Evolutionary conservation across 2,113 vertebrate genomes (phyloP), one percentile per base, ranked within the genome.

Genomic region (Suncus etruscus): DNA sequence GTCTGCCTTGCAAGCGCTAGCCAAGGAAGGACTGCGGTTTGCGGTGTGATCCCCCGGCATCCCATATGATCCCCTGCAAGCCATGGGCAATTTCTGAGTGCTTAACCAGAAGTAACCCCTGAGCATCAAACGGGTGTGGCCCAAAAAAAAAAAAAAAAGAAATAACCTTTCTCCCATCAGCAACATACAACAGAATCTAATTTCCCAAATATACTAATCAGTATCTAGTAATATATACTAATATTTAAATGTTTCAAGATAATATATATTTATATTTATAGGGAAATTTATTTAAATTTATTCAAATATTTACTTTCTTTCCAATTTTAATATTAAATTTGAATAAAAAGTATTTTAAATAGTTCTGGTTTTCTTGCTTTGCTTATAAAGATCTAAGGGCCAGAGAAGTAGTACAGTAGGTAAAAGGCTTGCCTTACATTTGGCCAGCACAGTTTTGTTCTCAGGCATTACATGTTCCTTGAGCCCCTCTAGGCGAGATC

Each of bases 291-390:
- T 39, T 39, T 39, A 39, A 39, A 5, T 39, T 39, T 39, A 31
- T n/a, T 83, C 87, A 74, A 24, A 73, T 10, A 32, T 89, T 84
- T 54, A 65, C 70, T 75, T 84, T 75, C 20, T 84, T 72, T 90
- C 7, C 66, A 31, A 31, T 18, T 72, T 89, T 75, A 72, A 66
- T 77, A 70, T 32, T 81, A 29, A 12, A 22, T 85, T 51, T 32
- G 39, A 20, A 92, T n/a, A 78, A 80, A 58, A 25, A 50, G 4
- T 18, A 5, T 69, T 1, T 87, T 72, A 83, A 39, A 83, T 9
- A 2, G 39, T 93, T 92, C 45, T 85, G n/a, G 8, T 16, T 93
- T 90, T 79, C 16, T 27, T 77, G 18, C 18, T 91, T 80, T 77
- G 6, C 15, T 78, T 86, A 69, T 47, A 58, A 86, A 75, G 14